Evolutionary conservation across 1,140 invertebrate genomes (phyloP).

Genomic region (Drosophila auraria): DNA sequence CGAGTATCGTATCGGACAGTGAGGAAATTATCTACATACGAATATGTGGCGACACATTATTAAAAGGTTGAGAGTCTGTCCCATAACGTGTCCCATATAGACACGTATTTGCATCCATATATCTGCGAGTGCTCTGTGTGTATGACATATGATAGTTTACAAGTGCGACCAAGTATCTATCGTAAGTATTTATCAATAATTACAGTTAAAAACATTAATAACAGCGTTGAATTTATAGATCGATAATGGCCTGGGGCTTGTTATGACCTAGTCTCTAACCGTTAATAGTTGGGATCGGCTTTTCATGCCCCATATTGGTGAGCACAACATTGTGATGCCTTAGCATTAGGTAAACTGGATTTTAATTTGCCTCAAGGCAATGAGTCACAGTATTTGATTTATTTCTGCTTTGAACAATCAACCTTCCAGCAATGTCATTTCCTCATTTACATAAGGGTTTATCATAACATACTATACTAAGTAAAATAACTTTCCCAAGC

Average conservation of each 20-base stretch:
- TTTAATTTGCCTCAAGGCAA: background rate
- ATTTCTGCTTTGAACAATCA: background rate
- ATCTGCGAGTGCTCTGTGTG: conserved; percentile 18
- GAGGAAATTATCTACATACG: conserved; percentile 71
- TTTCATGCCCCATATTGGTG: background rate
- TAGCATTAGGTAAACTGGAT: no score
- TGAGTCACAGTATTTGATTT: no score
- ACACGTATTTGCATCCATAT: conserved; percentile 5
- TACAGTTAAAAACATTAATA: conserved; percentile 35
- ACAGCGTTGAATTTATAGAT: conserved; percentile 3
- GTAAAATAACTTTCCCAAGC: no score
- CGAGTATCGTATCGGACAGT: conserved; percentile 36
- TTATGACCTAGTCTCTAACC: conserved; percentile 24
- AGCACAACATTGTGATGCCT: no score
- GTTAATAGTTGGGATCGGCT: conserved; percentile 4
- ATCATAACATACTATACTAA: no score
- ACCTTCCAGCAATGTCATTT: background rate
- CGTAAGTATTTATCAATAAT: conserved; percentile 48
- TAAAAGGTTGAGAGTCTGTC: conserved; percentile 63
- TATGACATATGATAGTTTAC: conserved; percentile 48
- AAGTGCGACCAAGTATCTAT: conserved; percentile 40
- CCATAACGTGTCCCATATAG: conserved; percentile 49
- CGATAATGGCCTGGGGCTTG: conserved; percentile 17
- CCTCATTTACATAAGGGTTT: no score
- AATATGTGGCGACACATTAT: conserved; percentile 69